Conservation (phyloP, 2,113 vertebrate species). For the Psittacus erithacus region DNA sequence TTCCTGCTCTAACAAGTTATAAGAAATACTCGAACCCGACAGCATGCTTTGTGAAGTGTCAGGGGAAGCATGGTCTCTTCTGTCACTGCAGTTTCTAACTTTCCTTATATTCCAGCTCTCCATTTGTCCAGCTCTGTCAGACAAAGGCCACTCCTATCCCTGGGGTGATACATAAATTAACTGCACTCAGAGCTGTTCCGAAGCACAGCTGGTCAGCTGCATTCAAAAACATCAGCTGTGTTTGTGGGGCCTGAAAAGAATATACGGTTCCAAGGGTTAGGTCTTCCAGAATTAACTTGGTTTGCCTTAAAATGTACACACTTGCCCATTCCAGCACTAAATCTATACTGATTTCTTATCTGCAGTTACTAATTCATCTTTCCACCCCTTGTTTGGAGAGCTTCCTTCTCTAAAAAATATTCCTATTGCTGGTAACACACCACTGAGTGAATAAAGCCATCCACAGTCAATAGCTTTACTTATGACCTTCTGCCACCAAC, state of each 20-base stretch:
- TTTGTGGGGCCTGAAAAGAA: neutral
- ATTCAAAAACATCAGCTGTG: neutral
- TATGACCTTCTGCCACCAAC: neutral
- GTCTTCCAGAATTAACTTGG: neutral
- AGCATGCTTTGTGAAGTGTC: accelerated
- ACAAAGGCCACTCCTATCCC: accelerated
- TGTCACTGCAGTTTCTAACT: neutral
- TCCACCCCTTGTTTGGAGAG: neutral
- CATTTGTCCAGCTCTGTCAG: neutral
- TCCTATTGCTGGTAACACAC: neutral
- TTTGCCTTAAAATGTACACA: neutral
- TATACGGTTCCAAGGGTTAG: neutral
- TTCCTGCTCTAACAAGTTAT: neutral
- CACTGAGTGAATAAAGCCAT: neutral
- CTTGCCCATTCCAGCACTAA: neutral
- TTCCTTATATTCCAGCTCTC: neutral
- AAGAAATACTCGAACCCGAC: neutral
- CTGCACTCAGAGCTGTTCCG: neutral
- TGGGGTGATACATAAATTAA: neutral
- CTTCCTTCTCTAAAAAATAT: neutral
- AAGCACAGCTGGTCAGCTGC: neutral
- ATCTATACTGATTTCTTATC: neutral
- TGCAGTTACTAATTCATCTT: neutral
- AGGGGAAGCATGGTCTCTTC: neutral
- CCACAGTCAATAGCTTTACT: neutral